phyloP scores from a whole-genome alignment of 1,140 invertebrate genomes.

The Scylla paramamosain region DNA sequence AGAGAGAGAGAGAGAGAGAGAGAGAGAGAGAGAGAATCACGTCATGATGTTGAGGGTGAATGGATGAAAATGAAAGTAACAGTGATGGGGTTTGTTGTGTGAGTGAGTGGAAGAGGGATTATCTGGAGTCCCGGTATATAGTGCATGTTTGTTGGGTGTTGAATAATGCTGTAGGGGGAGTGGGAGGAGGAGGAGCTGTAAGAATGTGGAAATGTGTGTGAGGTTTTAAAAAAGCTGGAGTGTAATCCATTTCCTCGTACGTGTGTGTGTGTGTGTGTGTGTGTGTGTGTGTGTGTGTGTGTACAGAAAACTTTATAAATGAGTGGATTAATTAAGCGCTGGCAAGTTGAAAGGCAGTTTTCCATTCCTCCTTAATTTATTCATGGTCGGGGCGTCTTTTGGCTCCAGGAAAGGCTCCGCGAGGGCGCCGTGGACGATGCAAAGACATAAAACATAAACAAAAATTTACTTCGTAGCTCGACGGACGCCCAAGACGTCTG shows the following conservation, averaged over 20 bases:
- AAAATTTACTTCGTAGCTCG: not conserved
- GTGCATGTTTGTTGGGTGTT: too few species aligned
- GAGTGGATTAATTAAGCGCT: not conserved
- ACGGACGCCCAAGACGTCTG: not conserved
- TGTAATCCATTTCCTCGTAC: too few species aligned
- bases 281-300: constrained; percentile 19
- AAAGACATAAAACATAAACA: not conserved
- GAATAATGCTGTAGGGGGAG: too few species aligned
- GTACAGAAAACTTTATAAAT: not conserved
- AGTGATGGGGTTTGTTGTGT: not conserved
- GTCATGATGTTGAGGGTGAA: too few species aligned
- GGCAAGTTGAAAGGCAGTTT: not conserved
- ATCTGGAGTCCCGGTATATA: too few species aligned
- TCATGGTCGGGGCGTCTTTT: not conserved
- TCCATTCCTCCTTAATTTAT: not conserved
- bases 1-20: constrained; percentile 42
- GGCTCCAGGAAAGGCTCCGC: not conserved
- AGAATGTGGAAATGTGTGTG: too few species aligned
- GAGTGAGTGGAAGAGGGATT: too few species aligned
- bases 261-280: constrained; percentile 10
- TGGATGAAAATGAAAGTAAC: too few species aligned
- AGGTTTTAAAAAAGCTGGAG: too few species aligned
- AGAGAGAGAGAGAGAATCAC: constrained; percentile 7
- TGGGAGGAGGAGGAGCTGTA: too few species aligned
- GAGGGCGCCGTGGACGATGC: not conserved